These are phyloP conservation scores for Bibio marci DNA, from an alignment of 2,888 invertebrate genomes.

Conservation along the genomic window DNA sequence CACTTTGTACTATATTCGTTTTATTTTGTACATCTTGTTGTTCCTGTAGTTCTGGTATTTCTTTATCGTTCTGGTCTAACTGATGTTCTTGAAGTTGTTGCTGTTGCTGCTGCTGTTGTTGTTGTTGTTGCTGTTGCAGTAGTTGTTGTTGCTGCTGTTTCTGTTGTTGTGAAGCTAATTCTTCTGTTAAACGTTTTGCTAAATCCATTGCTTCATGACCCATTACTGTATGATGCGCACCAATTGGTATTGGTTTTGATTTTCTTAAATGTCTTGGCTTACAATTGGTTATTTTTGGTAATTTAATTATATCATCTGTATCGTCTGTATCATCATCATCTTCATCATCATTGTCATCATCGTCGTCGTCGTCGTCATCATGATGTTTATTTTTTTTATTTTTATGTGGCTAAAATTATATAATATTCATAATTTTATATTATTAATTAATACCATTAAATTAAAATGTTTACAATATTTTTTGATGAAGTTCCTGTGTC, in stretches of 20 bases:
- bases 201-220: conserved; percentile 65
- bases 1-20: too few species aligned
- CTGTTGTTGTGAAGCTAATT: conserved; percentile 31
- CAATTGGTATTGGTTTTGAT: conserved; percentile 61
- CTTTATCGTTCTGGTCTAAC: too few species aligned
- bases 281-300: conserved; percentile 21
- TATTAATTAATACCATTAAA: neutral
- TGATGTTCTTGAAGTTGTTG: too few species aligned
- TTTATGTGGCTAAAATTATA: neutral
- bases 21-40: too few species aligned
- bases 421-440: neutral
- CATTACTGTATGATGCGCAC: conserved; percentile 50
- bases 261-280: conserved; percentile 32
- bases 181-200: conserved; percentile 50
- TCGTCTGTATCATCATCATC: neutral
- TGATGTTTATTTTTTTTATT: neutral
- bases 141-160: conserved; percentile 12
- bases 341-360: too few species aligned
- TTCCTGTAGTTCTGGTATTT: too few species aligned
- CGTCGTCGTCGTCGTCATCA: too few species aligned
- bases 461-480: neutral
- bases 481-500: conserved; percentile 14
- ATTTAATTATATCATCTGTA: conserved; percentile 13
- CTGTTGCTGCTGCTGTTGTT: too few species aligned
- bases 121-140: neutral